Conservation (phyloP, 2,888 invertebrate genomes). For the Theristus sp. region DNA sequence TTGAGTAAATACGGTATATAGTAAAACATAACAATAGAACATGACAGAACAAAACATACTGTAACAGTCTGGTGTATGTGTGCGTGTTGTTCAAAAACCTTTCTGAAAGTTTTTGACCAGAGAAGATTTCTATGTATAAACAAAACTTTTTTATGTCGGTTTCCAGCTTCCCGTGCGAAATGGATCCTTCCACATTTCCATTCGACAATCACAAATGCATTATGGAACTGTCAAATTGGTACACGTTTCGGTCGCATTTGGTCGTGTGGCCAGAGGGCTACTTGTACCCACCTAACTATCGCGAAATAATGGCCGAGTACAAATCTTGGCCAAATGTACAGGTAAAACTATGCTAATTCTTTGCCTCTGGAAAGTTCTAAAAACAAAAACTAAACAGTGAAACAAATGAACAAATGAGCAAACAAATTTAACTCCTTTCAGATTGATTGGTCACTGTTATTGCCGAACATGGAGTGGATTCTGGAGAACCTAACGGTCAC, state of each 20-base stretch:
- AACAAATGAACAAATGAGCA: neutral
- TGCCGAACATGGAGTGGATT: neutral
- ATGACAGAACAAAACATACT: no score
- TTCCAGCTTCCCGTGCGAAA: neutral
- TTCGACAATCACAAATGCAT: neutral
- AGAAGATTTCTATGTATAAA: no score
- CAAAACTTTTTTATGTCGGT: no score
- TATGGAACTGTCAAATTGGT: neutral
- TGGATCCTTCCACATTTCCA: neutral
- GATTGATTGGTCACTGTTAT: neutral
- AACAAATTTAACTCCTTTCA: neutral
- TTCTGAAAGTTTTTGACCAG: no score
- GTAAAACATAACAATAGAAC: no score
- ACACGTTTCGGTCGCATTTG: neutral
- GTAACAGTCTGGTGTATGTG: no score
- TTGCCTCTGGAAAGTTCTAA: neutral
- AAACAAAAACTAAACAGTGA: no score
- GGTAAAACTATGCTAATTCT: no score
- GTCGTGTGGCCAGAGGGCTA: neutral
- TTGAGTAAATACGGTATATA: no score
- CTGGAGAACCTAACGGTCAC: neutral
- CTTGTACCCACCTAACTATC: no score
- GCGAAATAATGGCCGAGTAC: neutral
- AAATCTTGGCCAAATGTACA: neutral
- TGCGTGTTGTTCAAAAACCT: no score